Evolutionary conservation across 2,797 vertebrate species (phyloP).

Genomic region (Choloepus didactylus): DNA sequence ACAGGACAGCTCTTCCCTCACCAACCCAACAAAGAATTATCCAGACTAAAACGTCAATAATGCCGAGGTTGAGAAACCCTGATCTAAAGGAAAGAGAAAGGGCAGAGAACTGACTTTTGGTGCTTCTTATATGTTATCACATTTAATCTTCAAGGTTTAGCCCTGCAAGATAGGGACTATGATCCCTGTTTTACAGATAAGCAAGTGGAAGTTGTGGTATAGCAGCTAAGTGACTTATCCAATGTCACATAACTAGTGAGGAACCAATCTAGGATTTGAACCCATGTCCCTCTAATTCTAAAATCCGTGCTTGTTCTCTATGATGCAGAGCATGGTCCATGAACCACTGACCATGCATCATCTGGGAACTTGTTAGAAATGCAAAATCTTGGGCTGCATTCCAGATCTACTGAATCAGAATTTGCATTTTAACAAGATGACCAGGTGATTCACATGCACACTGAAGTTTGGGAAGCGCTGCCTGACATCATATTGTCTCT

Average conservation of each 20-base stretch:
- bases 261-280: background rate
- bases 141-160: slow-evolving; percentile 17
- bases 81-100: background rate
- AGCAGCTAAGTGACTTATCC: background rate
- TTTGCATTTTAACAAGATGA: slow-evolving; percentile 1
- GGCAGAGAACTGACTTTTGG: background rate
- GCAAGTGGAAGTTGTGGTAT: background rate
- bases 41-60: background rate
- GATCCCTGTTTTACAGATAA: background rate
- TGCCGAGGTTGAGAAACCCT: background rate
- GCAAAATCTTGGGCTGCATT: background rate
- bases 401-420: background rate
- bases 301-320: background rate
- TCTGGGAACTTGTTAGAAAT: background rate
- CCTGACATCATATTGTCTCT: background rate
- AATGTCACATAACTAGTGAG: background rate
- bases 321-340: background rate
- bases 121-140: background rate
- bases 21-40: background rate
- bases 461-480: background rate
- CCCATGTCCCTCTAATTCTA: background rate
- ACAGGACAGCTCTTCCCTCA: background rate
- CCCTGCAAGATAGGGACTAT: background rate
- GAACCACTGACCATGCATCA: background rate
- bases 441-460: background rate